Conservation (phyloP, 1,140 invertebrate genomes). For the Pachyrhynchus sulphureomaculatus region DNA sequence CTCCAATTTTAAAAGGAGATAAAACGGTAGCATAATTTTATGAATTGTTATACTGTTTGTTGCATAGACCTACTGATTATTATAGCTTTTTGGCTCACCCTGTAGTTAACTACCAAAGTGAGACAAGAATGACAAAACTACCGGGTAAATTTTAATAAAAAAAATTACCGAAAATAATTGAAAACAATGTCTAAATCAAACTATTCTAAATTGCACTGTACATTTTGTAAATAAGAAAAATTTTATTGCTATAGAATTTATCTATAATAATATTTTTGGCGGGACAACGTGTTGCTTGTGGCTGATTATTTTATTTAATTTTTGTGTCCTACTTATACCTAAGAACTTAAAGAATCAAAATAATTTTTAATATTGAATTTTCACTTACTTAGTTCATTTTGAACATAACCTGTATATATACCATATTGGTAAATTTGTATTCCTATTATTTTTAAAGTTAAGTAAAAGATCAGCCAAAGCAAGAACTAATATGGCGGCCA, state of each 20-base stretch:
- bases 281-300: slow-evolving; percentile 15
- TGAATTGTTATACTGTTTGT: too few relatives aligned
- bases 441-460: slow-evolving; percentile 22
- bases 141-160: neutral
- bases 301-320: slow-evolving; percentile 3
- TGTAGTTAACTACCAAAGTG: slow-evolving; percentile 6
- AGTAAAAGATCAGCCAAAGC: slow-evolving; percentile 15
- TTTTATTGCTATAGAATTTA: slow-evolving; percentile 24
- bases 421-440: slow-evolving; percentile 22
- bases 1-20: too few relatives aligned
- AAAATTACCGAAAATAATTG: neutral
- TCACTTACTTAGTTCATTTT: slow-evolving; percentile 12
- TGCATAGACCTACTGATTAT: too few relatives aligned
- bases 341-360: slow-evolving; percentile 11
- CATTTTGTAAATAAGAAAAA: slow-evolving; percentile 50
- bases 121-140: slow-evolving; percentile 12
- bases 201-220: slow-evolving; percentile 47
- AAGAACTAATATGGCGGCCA: slow-evolving; percentile 16
- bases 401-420: slow-evolving; percentile 18
- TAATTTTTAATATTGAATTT: slow-evolving; percentile 6
- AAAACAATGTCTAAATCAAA: slow-evolving; percentile 51
- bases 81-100: too few relatives aligned
- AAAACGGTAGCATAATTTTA: too few relatives aligned
- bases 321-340: slow-evolving; percentile 8
- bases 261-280: slow-evolving; percentile 12